Conservation (phyloP, 2,888 invertebrate genomes). For the Chymomyza amoena region DNA sequence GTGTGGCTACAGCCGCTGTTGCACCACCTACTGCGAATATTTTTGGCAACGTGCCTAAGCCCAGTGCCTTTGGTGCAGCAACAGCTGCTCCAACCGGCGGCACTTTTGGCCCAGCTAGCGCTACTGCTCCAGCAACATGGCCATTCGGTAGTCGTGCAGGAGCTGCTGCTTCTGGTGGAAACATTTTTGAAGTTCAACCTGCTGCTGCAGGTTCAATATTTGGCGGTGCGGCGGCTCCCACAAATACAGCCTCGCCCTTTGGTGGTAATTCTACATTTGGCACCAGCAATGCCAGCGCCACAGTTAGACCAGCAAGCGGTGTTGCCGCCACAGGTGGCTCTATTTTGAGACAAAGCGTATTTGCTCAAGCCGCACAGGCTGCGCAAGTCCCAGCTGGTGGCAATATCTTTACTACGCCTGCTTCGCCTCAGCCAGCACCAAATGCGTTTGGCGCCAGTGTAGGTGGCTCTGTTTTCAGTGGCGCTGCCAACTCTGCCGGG, state of each 20-base stretch:
- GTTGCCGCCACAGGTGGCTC: slow-evolving; percentile 18
- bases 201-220: slow-evolving; percentile 48
- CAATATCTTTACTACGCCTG: slow-evolving; percentile 55
- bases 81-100: slow-evolving; percentile 46
- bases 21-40: slow-evolving; percentile 48
- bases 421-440: slow-evolving; percentile 21
- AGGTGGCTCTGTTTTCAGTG: slow-evolving; percentile 53
- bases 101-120: slow-evolving; percentile 39
- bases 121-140: slow-evolving; percentile 32
- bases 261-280: slow-evolving; percentile 60
- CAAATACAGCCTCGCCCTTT: slow-evolving; percentile 26
- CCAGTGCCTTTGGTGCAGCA: slow-evolving; percentile 61
- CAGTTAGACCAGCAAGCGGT: slow-evolving; percentile 4
- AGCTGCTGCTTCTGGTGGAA: slow-evolving; percentile 43
- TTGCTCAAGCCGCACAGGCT: slow-evolving; percentile 32
- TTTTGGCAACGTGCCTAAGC: slow-evolving; percentile 74
- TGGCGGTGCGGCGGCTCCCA: slow-evolving; percentile 32
- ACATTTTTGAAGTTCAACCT: slow-evolving; percentile 61
- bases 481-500: slow-evolving; percentile 17
- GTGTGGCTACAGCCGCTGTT: slow-evolving; percentile 23
- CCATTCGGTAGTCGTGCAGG: slow-evolving; percentile 43
- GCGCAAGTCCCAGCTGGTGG: slow-evolving; percentile 31
- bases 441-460: slow-evolving; percentile 24
- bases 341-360: slow-evolving; percentile 45
- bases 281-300: slow-evolving; percentile 27